phyloP scores from a whole-genome alignment of 2,113 vertebrate genomes.

The Hylia prasina region DNA sequence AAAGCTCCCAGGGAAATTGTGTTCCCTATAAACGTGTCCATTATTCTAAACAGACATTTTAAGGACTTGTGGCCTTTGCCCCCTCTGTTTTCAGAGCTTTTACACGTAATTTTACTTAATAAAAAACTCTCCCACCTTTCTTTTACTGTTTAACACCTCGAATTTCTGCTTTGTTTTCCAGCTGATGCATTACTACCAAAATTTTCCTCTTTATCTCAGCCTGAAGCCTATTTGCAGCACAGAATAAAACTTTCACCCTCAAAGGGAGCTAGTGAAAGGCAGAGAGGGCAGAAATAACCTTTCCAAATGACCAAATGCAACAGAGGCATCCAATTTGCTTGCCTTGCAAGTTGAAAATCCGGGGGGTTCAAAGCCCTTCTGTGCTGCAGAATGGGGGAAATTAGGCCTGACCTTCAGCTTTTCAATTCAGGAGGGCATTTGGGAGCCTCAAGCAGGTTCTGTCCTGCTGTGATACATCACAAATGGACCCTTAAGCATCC shows the following conservation, averaged over 20 bases:
- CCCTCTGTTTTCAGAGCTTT: not conserved
- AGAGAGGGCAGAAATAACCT: not conserved
- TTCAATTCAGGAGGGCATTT: not conserved
- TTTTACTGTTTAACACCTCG: not conserved
- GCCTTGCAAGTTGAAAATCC: not conserved
- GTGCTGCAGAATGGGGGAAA: not conserved
- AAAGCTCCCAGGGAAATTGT: not conserved
- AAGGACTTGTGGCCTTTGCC: not conserved
- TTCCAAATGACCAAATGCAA: not conserved
- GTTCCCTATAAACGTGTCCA: not conserved
- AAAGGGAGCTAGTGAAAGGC: not conserved
- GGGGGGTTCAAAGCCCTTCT: not conserved
- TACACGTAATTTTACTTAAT: not conserved
- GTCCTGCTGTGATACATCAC: not conserved
- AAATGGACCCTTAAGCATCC: not conserved
- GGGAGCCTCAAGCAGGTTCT: not conserved
- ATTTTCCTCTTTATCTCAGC: not conserved
- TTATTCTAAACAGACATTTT: not conserved
- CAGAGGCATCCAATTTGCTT: not conserved
- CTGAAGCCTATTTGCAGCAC: not conserved
- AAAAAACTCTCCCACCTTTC: not conserved
- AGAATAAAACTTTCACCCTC: not conserved
- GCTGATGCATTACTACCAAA: not conserved
- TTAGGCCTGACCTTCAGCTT: conserved; percentile 21
- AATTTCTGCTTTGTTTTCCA: not conserved